A percentile compares a stretch with the other conserved stretches of the same genome.
phyloP scores from a whole-genome alignment of 2,113 vertebrate genomes.

The Acinonyx jubatus region DNA sequence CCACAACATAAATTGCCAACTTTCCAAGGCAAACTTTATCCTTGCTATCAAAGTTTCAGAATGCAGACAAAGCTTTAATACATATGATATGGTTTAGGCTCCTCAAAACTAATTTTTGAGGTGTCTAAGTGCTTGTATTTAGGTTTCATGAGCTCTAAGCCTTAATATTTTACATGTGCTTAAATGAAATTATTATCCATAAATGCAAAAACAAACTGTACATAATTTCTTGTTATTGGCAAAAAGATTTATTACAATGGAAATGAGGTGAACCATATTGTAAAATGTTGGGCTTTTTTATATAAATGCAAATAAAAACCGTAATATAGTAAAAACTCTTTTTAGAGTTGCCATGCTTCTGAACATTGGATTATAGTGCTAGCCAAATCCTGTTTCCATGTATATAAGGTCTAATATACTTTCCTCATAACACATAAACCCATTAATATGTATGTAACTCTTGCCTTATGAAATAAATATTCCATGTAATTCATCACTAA shows the following conservation, averaged over 20 bases:
- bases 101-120: background rate
- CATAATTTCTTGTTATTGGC: background rate
- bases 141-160: accelerated
- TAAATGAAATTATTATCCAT: background rate
- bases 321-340: background rate
- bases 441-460: conserved; percentile 37
- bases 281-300: background rate
- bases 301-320: conserved; percentile 42
- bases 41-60: conserved; percentile 43
- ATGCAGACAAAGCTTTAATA: background rate
- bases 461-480: conserved; percentile 4
- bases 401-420: conserved; percentile 3
- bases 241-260: conserved; percentile 14
- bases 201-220: background rate
- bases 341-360: background rate
- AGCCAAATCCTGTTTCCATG: conserved; percentile 18
- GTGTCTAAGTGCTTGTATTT: background rate
- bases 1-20: background rate
- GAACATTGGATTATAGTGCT: background rate
- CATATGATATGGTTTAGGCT: background rate
- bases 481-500: conserved; percentile 36
- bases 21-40: background rate
- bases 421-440: background rate
- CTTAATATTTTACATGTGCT: accelerated
- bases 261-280: background rate